These are phyloP conservation scores for Engystomops pustulosus DNA, from an alignment of 2,113 vertebrate species.

Conservation along the genomic window DNA sequence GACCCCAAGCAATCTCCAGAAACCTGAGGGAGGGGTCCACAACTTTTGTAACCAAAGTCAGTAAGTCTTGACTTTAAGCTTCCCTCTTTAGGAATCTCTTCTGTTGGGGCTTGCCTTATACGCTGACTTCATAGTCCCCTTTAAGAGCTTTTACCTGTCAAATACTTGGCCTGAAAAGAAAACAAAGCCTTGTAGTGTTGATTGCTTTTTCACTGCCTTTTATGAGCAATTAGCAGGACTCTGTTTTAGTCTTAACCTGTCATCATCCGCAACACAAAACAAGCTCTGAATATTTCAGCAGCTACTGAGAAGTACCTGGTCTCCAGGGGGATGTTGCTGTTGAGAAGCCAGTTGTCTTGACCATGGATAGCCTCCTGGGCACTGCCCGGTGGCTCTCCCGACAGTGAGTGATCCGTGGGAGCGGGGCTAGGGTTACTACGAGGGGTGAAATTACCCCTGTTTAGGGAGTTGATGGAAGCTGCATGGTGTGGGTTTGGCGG, in stretches of 20 bases:
- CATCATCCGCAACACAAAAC: constrained; percentile 18
- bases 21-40: no score
- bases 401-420: constrained; percentile 90
- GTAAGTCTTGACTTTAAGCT: background rate
- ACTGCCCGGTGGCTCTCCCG: constrained; percentile 83
- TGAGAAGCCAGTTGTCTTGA: constrained; percentile 98
- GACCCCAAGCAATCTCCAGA: no score
- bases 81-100: background rate
- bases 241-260: background rate
- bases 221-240: background rate
- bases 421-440: constrained; percentile 95
- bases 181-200: constrained; percentile 6
- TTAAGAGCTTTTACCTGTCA: constrained; percentile 2
- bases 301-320: constrained; percentile 80
- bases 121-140: background rate
- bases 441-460: constrained; percentile 91
- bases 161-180: background rate
- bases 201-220: constrained; percentile 9
- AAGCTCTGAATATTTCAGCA: background rate
- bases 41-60: no score
- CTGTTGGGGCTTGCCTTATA: background rate
- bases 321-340: constrained; percentile 98
- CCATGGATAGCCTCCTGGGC: constrained; percentile 83
- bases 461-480: constrained; percentile 91
- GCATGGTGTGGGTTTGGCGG: constrained; percentile 91